These are phyloP conservation scores for Aquatica leii DNA, from an alignment of 2,888 invertebrate species.

Conservation along the genomic window DNA sequence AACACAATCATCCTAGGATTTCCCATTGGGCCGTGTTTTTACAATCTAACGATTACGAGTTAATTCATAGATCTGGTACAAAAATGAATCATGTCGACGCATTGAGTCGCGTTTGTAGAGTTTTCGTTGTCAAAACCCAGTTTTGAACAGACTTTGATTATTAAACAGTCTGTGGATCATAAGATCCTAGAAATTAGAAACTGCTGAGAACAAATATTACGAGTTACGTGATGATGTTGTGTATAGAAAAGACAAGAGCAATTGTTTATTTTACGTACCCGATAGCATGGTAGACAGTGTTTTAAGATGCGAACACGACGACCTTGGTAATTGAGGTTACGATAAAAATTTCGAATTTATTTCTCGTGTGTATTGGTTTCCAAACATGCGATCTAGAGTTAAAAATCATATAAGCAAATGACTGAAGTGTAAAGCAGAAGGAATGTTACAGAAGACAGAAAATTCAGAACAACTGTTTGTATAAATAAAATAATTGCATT, in stretches of 20 bases:
- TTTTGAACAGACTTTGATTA: slow-evolving; percentile 39
- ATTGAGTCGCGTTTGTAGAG: slow-evolving; percentile 38
- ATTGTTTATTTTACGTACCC: slow-evolving; percentile 40
- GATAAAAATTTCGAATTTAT: no score
- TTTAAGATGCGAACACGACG: no score
- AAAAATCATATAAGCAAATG: no score
- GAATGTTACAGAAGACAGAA: no score
- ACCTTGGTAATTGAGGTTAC: no score
- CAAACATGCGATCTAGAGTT: no score
- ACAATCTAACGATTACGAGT: slow-evolving; percentile 17
- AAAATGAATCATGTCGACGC: slow-evolving; percentile 42
- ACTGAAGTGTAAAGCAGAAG: no score
- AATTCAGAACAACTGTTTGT: no score
- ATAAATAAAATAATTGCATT: no score
- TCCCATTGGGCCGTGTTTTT: slow-evolving; percentile 11
- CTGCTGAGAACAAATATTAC: slow-evolving; percentile 27
- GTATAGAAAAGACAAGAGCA: no score
- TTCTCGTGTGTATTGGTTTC: no score
- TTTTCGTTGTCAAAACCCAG: slow-evolving; percentile 40
- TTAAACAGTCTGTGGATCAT: slow-evolving; percentile 40
- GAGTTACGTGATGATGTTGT: slow-evolving; percentile 23
- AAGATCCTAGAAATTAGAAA: slow-evolving; percentile 39
- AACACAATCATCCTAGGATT: slow-evolving; percentile 45
- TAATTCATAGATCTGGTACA: slow-evolving; percentile 20
- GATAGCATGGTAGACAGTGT: no score